Evolutionary conservation across 2,888 invertebrate species (phyloP).

Genomic region (Polia nebulosa): DNA sequence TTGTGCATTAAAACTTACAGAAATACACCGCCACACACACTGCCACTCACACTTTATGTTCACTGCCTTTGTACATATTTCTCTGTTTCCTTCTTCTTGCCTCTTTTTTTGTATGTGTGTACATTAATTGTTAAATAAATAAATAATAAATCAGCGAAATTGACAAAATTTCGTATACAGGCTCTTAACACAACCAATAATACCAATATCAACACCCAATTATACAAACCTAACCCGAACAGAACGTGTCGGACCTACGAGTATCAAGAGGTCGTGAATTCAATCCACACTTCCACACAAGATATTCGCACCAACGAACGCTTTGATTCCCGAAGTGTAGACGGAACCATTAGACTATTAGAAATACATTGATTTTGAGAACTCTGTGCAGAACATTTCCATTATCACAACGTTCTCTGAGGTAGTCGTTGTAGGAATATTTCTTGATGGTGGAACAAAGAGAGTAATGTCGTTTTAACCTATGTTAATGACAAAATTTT

Average conservation of each 20-base stretch:
- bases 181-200: background rate
- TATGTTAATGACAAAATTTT: too few relatives aligned
- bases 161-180: too few relatives aligned
- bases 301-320: conserved; percentile 22
- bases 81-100: too few relatives aligned
- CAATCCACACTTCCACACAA: background rate
- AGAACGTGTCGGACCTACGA: background rate
- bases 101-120: too few relatives aligned
- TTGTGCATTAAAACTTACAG: too few relatives aligned
- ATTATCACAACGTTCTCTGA: background rate
- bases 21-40: too few relatives aligned
- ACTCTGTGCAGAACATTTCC: conserved; percentile 11
- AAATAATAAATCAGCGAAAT: too few relatives aligned
- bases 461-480: background rate
- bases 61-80: too few relatives aligned
- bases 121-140: too few relatives aligned
- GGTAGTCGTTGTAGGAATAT: background rate
- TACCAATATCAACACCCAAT: background rate
- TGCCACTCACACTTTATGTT: too few relatives aligned
- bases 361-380: conserved; percentile 20
- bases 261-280: background rate
- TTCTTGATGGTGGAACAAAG: background rate
- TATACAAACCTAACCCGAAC: background rate
- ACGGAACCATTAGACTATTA: conserved; percentile 9
- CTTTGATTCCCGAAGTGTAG: conserved; percentile 15